Evolutionary conservation across 2,888 invertebrate species (phyloP).

Genomic region (Leucoptera coffeella): DNA sequence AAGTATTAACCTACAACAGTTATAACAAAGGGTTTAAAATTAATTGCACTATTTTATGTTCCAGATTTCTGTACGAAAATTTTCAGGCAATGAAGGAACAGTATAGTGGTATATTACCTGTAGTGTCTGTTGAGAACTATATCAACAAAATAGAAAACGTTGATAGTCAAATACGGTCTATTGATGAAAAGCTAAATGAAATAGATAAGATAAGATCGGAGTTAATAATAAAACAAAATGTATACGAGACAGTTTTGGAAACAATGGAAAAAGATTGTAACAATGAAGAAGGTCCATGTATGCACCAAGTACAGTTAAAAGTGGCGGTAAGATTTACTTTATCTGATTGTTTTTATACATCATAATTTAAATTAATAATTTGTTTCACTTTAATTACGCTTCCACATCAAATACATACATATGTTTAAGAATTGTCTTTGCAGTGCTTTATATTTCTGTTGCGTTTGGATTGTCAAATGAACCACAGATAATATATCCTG

Average conservation of each 20-base stretch:
- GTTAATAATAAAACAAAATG: conserved; percentile 27
- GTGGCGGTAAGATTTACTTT: conserved; percentile 24
- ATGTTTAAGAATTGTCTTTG: too few relatives aligned
- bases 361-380: too few relatives aligned
- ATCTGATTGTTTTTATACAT: too few relatives aligned
- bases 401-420: too few relatives aligned
- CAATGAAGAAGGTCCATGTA: conserved; percentile 19
- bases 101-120: conserved; percentile 33
- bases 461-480: too few relatives aligned
- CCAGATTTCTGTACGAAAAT: conserved; percentile 29
- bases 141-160: conserved; percentile 22
- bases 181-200: conserved; percentile 25
- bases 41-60: too few relatives aligned
- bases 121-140: conserved; percentile 27
- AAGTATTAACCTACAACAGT: too few relatives aligned
- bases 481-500: too few relatives aligned
- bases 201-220: conserved; percentile 25
- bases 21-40: too few relatives aligned
- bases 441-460: too few relatives aligned
- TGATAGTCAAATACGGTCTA: conserved; percentile 17
- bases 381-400: too few relatives aligned
- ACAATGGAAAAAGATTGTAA: conserved; percentile 23
- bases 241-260: conserved; percentile 30
- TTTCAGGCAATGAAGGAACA: conserved; percentile 30
- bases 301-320: conserved; percentile 24